Conservation (phyloP, 2,113 vertebrate species). For the Ovibos moschatus region DNA sequence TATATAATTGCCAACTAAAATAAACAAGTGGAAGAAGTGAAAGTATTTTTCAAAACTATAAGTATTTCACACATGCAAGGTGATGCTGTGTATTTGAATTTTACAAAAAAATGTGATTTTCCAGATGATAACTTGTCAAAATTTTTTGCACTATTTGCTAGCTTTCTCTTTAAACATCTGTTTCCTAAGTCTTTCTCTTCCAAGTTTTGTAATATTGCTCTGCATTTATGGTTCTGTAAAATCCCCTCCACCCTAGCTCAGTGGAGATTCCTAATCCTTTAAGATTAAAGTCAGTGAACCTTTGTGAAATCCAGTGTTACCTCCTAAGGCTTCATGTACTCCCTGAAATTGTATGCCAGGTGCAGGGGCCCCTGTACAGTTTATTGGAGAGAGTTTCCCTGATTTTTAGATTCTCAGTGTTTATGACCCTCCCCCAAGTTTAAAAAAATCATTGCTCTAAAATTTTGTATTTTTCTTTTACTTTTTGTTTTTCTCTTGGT, state of each 20-base stretch:
- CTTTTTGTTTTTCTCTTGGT: neutral
- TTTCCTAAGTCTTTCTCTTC: neutral
- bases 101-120: neutral
- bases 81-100: conserved; percentile 35
- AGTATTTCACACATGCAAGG: neutral
- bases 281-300: neutral
- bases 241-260: neutral
- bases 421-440: neutral
- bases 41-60: neutral
- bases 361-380: neutral
- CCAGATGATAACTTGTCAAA: neutral
- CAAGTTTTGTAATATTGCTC: neutral
- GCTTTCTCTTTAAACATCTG: neutral
- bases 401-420: neutral
- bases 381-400: neutral
- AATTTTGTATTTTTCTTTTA: neutral
- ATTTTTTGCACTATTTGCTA: neutral
- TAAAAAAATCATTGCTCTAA: neutral
- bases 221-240: neutral
- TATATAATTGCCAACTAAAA: neutral
- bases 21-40: neutral
- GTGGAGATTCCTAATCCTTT: neutral
- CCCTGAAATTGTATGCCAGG: neutral
- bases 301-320: neutral
- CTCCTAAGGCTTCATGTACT: neutral